phyloP scores from a whole-genome alignment of 2,113 vertebrate species.

The Austrofundulus limnaeus region DNA sequence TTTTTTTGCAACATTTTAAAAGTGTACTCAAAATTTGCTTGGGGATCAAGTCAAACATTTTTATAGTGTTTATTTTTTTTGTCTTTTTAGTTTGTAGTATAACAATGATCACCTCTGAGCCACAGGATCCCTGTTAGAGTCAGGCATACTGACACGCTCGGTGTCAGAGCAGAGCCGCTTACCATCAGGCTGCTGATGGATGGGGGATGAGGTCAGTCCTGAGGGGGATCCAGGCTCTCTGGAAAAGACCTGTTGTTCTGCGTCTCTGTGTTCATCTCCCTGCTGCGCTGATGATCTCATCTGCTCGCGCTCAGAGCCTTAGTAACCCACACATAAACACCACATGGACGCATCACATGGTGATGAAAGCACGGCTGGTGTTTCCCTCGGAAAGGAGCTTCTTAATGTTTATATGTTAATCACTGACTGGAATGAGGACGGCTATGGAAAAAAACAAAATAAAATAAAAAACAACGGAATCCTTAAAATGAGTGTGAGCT shows the following conservation, averaged over 20 bases:
- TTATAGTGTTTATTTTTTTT: background rate
- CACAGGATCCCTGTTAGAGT: background rate
- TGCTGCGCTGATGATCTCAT: slow-evolving; percentile 49
- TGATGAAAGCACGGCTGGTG: slow-evolving; percentile 47
- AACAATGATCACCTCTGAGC: slow-evolving; percentile 3
- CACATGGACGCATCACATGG: slow-evolving; percentile 24
- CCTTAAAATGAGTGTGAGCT: background rate
- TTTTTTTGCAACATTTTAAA: too few species aligned
- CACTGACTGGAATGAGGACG: background rate
- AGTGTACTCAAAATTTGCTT: too few species aligned
- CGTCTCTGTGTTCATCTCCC: slow-evolving; percentile 21
- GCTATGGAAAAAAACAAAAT: background rate
- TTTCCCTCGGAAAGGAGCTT: slow-evolving; percentile 52
- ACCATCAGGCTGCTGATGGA: slow-evolving; percentile 37
- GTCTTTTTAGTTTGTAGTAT: background rate
- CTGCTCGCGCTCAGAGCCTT: slow-evolving; percentile 28
- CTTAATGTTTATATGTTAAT: background rate
- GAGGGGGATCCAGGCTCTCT: slow-evolving; percentile 55
- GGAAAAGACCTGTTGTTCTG: slow-evolving; percentile 54
- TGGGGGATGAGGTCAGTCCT: slow-evolving; percentile 60
- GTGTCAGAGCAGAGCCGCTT: slow-evolving; percentile 21
- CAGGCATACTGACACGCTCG: slow-evolving; percentile 13
- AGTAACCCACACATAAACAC: slow-evolving; percentile 20
- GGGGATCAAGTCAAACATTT: too few species aligned
- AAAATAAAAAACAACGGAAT: too few species aligned